Evolutionary conservation across 2,113 vertebrate species (phyloP).

Genomic region (Vidua macroura): DNA sequence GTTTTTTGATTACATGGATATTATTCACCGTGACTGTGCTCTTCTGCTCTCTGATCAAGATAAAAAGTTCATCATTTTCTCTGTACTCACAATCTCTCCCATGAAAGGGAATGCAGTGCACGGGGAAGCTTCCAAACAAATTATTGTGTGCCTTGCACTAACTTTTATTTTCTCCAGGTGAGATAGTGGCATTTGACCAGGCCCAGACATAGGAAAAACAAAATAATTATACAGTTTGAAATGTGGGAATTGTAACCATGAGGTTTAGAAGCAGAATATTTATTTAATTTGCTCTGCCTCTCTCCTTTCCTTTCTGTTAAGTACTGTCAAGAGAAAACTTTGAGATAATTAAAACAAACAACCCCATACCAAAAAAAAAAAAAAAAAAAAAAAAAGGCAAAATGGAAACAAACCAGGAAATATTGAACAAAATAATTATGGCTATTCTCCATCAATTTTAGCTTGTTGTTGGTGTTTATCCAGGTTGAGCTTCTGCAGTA

Average conservation of each 20-base stretch:
- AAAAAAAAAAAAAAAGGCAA: too few species aligned
- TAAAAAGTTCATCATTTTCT: background rate
- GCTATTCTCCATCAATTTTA: background rate
- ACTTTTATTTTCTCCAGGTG: background rate
- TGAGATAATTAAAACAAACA: background rate
- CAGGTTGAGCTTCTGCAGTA: background rate
- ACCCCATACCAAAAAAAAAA: too few species aligned
- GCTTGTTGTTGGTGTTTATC: background rate
- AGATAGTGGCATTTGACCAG: background rate
- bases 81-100: background rate
- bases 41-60: background rate
- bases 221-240: background rate
- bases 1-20: background rate
- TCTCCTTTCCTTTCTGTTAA: background rate
- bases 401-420: background rate
- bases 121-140: background rate
- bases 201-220: background rate
- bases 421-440: background rate
- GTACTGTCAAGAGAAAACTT: background rate
- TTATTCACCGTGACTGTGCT: background rate
- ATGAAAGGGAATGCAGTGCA: background rate
- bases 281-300: background rate
- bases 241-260: rapidly evolving
- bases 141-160: background rate
- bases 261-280: background rate